Percentiles rank a stretch among this genome's conserved stretches.
These are phyloP conservation scores for Scomber colias DNA, from an alignment of 2,113 vertebrate genomes.

Conservation along the genomic window DNA sequence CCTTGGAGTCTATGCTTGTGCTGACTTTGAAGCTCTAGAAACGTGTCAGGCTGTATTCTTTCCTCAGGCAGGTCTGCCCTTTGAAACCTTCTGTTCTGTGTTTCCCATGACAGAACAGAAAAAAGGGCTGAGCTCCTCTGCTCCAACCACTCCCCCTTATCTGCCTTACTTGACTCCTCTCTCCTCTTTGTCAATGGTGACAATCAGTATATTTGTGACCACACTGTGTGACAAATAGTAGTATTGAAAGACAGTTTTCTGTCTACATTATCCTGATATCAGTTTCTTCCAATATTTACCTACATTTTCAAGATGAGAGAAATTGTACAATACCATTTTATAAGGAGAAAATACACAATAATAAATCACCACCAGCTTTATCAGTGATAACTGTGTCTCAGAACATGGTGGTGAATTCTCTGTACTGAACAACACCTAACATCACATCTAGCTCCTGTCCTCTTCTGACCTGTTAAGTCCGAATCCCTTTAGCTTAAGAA, in stretches of 20 bases:
- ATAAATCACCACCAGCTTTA: too few species aligned
- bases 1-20: slow-evolving; percentile 58
- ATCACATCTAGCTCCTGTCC: background rate
- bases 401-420: background rate
- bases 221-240: slow-evolving; percentile 4
- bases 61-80: slow-evolving; percentile 62
- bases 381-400: too few species aligned
- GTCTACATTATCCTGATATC: slow-evolving; percentile 8
- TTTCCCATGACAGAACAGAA: slow-evolving; percentile 53
- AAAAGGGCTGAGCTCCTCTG: slow-evolving; percentile 35
- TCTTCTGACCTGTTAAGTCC: slow-evolving; percentile 11
- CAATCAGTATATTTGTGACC: slow-evolving; percentile 24
- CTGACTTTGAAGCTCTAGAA: slow-evolving; percentile 70
- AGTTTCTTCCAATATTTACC: slow-evolving; percentile 7
- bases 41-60: slow-evolving; percentile 68
- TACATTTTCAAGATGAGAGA: background rate
- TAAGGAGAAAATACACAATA: too few species aligned
- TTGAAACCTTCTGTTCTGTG: slow-evolving; percentile 62
- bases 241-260: background rate
- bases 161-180: slow-evolving; percentile 13
- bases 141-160: slow-evolving; percentile 30
- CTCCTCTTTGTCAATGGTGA: slow-evolving; percentile 16
- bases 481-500: slow-evolving; percentile 9
- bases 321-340: background rate
- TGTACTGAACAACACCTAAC: background rate